Percentiles rank a stretch among this genome's conserved stretches.
Evolutionary conservation across 2,888 invertebrate genomes (phyloP).

Genomic region (Elysia crispata): DNA sequence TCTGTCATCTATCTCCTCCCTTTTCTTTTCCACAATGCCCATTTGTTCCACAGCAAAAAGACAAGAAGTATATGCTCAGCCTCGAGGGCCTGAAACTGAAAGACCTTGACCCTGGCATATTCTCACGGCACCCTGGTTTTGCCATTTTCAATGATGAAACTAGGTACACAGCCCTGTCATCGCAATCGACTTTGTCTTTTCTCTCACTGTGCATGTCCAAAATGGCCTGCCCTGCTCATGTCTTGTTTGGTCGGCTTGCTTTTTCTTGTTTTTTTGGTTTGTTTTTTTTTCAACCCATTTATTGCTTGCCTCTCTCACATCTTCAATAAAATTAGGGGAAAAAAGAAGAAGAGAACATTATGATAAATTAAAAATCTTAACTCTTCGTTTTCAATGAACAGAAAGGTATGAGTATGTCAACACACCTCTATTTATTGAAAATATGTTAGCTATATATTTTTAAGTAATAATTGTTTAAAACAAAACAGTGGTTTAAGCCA

Average conservation of each 20-base stretch:
- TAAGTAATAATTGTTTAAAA: too few species aligned
- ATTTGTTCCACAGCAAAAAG: constrained; percentile 85
- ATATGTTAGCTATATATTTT: too few species aligned
- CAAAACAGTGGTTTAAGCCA: too few species aligned
- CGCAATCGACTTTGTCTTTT: neutral
- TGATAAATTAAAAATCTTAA: too few species aligned
- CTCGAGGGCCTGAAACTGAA: constrained; percentile 96
- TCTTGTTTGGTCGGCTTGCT: constrained; percentile 3
- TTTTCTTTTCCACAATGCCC: constrained; percentile 15
- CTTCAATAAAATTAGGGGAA: too few species aligned
- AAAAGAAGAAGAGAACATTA: neutral
- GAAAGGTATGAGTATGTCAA: too few species aligned
- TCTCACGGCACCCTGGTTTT: constrained; percentile 96
- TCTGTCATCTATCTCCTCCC: neutral
- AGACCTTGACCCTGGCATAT: constrained; percentile 98
- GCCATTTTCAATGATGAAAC: constrained; percentile 98
- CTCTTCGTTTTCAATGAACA: too few species aligned
- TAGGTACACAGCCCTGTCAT: constrained; percentile 82
- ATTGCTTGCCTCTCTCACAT: neutral
- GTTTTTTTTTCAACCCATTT: neutral
- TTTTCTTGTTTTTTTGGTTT: neutral
- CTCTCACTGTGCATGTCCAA: neutral
- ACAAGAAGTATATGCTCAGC: constrained; percentile 99
- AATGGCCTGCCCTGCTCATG: neutral
- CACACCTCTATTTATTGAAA: too few species aligned